Conservation (phyloP, 2,113 vertebrate species). For the Polypterus bichir region DNA sequence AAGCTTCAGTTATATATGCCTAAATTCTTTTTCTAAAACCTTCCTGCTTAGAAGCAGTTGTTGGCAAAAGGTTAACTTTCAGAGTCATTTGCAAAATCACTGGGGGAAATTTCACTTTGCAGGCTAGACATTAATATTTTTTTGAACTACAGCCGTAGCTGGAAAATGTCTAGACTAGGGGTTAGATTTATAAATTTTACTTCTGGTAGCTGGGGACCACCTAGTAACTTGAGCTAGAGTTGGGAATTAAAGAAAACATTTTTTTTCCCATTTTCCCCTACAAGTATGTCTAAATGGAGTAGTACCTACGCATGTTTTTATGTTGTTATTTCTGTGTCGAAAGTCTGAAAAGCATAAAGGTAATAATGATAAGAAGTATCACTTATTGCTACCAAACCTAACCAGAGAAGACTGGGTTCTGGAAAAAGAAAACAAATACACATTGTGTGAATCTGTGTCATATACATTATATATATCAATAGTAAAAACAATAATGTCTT, state of each 20-base stretch:
- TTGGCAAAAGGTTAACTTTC: constrained; percentile 70
- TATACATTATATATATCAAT: too few species aligned
- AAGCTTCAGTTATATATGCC: constrained; percentile 56
- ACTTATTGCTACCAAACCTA: too few species aligned
- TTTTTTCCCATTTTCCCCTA: constrained; percentile 20
- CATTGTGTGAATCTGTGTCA: too few species aligned
- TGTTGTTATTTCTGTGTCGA: too few species aligned
- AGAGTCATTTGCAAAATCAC: constrained; percentile 67
- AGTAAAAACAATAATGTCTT: too few species aligned
- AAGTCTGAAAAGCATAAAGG: too few species aligned
- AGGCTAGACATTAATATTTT: constrained; percentile 68
- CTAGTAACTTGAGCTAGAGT: constrained; percentile 71
- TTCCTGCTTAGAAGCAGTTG: constrained; percentile 58
- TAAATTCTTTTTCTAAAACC: constrained; percentile 64
- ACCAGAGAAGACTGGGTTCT: too few species aligned
- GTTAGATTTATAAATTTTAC: constrained; percentile 86
- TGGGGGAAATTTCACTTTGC: constrained; percentile 66
- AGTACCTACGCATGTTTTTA: neutral
- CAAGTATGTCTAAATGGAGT: constrained; percentile 6
- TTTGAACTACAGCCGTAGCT: constrained; percentile 67
- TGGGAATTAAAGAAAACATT: constrained; percentile 72
- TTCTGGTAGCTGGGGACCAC: constrained; percentile 82
- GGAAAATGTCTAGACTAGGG: constrained; percentile 87
- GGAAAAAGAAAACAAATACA: too few species aligned
- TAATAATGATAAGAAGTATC: too few species aligned